phyloP scores from a whole-genome alignment of 2,888 invertebrate genomes.

The Meliscaeva auricollis region DNA sequence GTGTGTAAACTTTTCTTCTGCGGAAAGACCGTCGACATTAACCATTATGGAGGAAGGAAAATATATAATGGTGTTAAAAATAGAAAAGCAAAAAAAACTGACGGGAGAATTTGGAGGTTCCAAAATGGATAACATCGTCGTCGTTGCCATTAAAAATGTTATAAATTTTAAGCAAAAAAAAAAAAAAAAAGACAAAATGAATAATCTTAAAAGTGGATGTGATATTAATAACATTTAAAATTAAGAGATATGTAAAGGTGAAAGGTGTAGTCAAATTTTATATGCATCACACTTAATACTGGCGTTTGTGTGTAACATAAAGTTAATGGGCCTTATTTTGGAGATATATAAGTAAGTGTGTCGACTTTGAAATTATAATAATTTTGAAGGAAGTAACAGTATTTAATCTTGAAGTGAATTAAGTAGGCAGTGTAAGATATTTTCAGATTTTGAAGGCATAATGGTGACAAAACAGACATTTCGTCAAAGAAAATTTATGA shows the following conservation, averaged over 20 bases:
- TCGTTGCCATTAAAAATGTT: conserved; percentile 5
- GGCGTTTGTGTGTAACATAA: background rate
- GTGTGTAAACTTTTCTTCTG: background rate
- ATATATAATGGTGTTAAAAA: conserved; percentile 14
- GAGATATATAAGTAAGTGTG: background rate
- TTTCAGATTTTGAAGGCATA: too few relatives aligned
- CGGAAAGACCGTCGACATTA: background rate
- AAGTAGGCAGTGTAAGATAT: too few relatives aligned
- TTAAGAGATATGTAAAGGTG: background rate
- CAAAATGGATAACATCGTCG: conserved; percentile 19
- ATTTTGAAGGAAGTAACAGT: background rate
- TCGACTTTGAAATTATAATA: background rate
- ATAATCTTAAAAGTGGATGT: conserved; percentile 11
- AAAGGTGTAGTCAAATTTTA: conserved; percentile 3
- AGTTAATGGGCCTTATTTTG: conserved; percentile 7
- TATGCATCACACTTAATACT: conserved; percentile 12
- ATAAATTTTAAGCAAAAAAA: background rate
- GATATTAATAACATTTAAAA: conserved; percentile 14
- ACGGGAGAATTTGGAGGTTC: background rate
- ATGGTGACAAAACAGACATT: too few relatives aligned
- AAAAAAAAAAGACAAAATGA: background rate
- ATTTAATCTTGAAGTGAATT: background rate
- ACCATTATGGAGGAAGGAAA: background rate
- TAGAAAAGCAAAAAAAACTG: background rate
- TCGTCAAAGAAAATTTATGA: too few relatives aligned